Base-by-base conservation (phyloP, 92 coral and sea anemone genomes). In the Epizoanthus fatuus region DNA sequence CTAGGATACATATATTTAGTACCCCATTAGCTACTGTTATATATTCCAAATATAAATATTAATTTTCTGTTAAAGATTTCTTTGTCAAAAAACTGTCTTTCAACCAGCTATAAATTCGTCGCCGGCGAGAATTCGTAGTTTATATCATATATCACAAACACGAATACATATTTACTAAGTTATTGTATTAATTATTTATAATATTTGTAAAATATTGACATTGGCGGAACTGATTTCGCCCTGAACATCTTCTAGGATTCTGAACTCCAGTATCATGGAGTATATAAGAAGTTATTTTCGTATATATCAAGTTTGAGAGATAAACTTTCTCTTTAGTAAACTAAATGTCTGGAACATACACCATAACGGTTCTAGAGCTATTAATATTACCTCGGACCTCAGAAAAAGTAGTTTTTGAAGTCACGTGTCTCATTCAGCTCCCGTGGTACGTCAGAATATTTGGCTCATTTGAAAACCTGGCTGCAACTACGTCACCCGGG, bases 41-140 rank as follows among this genome's bases (percentile, higher is more conserved):
- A 22, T 19, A 37, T 19, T 75, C 38, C 16, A 75, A 60, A 59
- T 62, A 77, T 60, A 77, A 77, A 60, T 42, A 35, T 39, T 25
- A 12, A 39, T 9, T 57, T 77, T 60, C 57, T 63, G 39, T 40
- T 40, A 8, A 22, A n/a, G 47, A 32, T 15, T 66, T 66, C 44
- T 38, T 58, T 77, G 58, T 38, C 40, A 16, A 57, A 38, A 75
- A 75, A 38, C 11, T 59, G 68, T 19, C 17, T 60, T 60, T 59
- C 25, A 62, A 42, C 82, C 82, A 77, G 82, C 82, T 60, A 42
- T 69, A 77, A 77, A 77, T 77, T 58, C 12, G 82, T 77, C 82
- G 82, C 82, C 82, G 82, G 82, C 82, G 82, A 77, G 69, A 77
- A 77, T 77, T 77, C 70, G 82, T 77, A 77, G 44, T 38, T 59